Evolutionary conservation across 2,113 vertebrate genomes (phyloP), one percentile per base, ranked within the genome.

Genomic region (Anhinga anhinga): DNA sequence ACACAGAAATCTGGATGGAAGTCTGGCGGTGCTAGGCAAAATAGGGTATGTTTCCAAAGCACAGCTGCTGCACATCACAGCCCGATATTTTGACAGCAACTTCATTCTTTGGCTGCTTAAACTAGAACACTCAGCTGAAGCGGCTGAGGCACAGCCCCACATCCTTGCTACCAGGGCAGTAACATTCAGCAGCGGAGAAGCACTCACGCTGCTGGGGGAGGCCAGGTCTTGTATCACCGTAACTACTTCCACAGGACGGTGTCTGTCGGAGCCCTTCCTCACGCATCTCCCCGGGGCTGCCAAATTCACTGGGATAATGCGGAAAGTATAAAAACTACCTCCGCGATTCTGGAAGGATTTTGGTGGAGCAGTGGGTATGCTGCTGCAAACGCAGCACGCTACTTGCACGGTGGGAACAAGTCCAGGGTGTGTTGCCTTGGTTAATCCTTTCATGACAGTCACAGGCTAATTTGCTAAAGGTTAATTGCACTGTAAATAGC

Each of bases 401-500:
- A 2, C 12, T 11, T 70, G 49, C 52, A 63, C 0, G 1, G 91
- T 76, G 69, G 73, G 93, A 93, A 86, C 44, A n/a, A 92, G 47
- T 49, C 42, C 91, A 92, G 73, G 90, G 82, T 90, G 94, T 94
- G 90, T 84, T 96, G 72, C 72, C 61, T 91, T 95, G 77, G 90
- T 95, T 81, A 97, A 94, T 96, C 90, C 83, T 82, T 86, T 86
- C 61, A 55, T 82, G 77, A 92, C 73, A 86, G 77, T 95, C 86
- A 71, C 42, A 11, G 65, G 86, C 40, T 93, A 95, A 95, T 97
- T 97, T 59, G 34, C 52, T 93, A 94, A 96, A 96, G 92, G 82
- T 92, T 97, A 97, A 95, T 95, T 91, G 91, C 86, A 85, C 92
- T 91, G 95, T 92, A 96, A 95, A 91, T 91, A 95, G 92, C 77